These are phyloP conservation scores for Corythaixoides concolor DNA, from an alignment of 2,113 vertebrate species.

Conservation along the genomic window DNA sequence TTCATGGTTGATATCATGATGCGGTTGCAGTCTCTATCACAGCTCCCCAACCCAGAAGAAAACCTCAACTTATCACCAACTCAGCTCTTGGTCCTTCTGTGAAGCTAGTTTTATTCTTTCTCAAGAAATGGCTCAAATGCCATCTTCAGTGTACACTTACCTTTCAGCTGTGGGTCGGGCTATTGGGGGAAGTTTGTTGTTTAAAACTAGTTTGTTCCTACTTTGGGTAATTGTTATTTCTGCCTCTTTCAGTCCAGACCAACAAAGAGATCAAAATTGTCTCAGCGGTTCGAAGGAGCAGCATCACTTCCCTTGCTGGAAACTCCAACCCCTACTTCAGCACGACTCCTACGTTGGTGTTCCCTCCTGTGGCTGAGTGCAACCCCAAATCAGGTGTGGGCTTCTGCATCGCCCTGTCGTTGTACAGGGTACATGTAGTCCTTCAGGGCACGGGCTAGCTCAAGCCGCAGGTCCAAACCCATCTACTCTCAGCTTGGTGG, in stretches of 20 bases:
- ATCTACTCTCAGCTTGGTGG: background rate
- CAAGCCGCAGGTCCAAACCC: background rate
- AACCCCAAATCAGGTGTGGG: constrained; percentile 87
- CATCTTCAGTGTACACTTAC: background rate
- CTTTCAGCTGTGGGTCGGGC: background rate
- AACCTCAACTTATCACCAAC: background rate
- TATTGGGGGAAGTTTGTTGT: background rate
- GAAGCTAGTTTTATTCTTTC: background rate
- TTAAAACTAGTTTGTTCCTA: background rate
- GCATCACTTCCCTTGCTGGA: constrained; percentile 72
- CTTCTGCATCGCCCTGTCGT: background rate
- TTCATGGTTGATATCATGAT: background rate
- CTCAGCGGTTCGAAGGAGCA: constrained; percentile 69
- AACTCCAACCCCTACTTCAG: constrained; percentile 69
- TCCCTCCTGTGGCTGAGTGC: constrained; percentile 67
- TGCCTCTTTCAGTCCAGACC: constrained; percentile 65
- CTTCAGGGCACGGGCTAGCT: background rate
- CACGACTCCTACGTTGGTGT: constrained; percentile 15
- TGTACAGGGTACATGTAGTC: background rate
- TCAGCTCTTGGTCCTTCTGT: background rate
- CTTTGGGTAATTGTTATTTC: background rate
- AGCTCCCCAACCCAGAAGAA: background rate
- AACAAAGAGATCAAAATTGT: constrained; percentile 75
- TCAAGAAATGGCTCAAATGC: background rate
- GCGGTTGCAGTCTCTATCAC: background rate